These are phyloP conservation scores for Agonopterix arenella DNA, from an alignment of 2,888 invertebrate genomes.

Conservation along the genomic window DNA sequence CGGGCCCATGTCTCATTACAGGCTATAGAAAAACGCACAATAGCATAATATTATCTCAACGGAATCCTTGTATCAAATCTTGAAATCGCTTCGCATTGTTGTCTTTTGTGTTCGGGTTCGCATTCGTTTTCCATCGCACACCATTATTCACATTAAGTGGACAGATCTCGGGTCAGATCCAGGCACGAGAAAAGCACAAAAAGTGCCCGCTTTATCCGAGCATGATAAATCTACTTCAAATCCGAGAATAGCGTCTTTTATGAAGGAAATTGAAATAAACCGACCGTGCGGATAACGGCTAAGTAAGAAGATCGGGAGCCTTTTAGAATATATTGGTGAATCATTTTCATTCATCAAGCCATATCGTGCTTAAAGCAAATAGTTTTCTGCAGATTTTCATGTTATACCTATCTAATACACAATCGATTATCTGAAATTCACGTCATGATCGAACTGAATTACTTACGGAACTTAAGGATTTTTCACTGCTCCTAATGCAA, in stretches of 20 bases:
- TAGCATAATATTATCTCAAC: conserved; percentile 48
- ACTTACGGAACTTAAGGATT: no score
- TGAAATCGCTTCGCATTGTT: conserved; percentile 72
- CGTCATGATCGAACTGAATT: no score
- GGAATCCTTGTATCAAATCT: conserved; percentile 71
- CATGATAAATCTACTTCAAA: conserved; percentile 78
- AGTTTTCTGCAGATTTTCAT: conserved; percentile 2
- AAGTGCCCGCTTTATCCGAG: conserved; percentile 77
- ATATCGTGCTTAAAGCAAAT: conserved; percentile 10
- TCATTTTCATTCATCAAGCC: conserved; percentile 70
- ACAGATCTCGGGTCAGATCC: conserved; percentile 77
- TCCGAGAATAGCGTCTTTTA: conserved; percentile 77
- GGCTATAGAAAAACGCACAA: conserved; percentile 25
- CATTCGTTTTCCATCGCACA: conserved; percentile 76
- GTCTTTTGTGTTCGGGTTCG: conserved; percentile 73
- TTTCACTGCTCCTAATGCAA: no score
- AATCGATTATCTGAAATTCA: no score
- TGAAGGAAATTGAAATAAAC: conserved; percentile 78
- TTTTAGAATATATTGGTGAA: conserved; percentile 72
- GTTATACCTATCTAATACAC: no score
- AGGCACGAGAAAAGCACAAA: conserved; percentile 77
- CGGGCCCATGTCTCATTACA: conserved; percentile 3
- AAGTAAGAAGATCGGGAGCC: conserved; percentile 74
- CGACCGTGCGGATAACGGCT: conserved; percentile 76
- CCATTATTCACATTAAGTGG: conserved; percentile 78